Conservation (phyloP, 1,140 invertebrate genomes). For the Cydia strobilella region DNA sequence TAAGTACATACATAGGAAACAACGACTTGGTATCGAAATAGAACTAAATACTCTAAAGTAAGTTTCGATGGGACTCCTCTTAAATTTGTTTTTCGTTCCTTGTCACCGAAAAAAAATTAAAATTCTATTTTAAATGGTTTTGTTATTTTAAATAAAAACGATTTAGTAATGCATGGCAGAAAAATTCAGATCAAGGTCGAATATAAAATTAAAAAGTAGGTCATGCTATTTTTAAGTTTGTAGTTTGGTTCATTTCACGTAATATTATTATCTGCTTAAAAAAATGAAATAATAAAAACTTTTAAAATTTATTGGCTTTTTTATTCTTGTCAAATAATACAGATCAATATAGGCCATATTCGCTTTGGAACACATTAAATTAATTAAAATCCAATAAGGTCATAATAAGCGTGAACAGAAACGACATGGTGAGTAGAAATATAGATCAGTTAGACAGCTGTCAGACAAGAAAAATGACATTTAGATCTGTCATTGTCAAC, state of each 20-base stretch:
- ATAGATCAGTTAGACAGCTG: background rate
- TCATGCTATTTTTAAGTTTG: background rate
- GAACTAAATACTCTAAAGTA: too few species aligned
- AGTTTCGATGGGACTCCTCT: too few species aligned
- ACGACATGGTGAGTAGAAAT: background rate
- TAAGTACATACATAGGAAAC: too few species aligned
- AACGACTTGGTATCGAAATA: too few species aligned
- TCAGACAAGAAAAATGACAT: background rate
- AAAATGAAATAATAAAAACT: too few species aligned
- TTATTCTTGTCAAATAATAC: too few species aligned
- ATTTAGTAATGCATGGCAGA: background rate
- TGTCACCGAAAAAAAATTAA: background rate
- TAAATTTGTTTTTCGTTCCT: too few species aligned
- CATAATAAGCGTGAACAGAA: background rate
- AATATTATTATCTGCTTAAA: background rate
- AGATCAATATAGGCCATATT: too few species aligned
- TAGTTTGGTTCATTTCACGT: background rate
- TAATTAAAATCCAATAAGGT: background rate
- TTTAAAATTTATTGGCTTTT: too few species aligned
- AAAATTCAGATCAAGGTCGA: background rate
- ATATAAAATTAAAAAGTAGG: background rate
- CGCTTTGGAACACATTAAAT: too few species aligned
- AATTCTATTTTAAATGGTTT: constrained; percentile 22
- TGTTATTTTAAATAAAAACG: constrained; percentile 34
- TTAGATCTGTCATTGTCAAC: background rate